A percentile compares a stretch with the other conserved stretches of the same genome.
These are phyloP conservation scores for Phataginus tricuspis DNA, from an alignment of 2,797 vertebrate genomes.

Conservation along the genomic window DNA sequence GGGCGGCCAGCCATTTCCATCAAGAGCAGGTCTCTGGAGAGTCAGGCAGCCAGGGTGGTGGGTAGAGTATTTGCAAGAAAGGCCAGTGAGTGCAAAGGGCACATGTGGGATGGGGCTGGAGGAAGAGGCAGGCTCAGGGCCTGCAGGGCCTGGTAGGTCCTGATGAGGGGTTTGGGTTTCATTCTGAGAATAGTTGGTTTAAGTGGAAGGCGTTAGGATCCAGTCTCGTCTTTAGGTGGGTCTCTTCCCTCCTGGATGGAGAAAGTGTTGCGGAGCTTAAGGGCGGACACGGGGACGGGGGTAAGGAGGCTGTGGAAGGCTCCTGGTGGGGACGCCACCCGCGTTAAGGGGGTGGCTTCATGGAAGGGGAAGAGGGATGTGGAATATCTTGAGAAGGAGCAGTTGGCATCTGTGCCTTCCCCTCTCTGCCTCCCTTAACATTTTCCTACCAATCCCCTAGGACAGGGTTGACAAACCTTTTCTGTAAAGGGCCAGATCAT, in stretches of 20 bases:
- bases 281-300: background rate
- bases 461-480: background rate
- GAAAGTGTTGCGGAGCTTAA: background rate
- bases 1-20: background rate
- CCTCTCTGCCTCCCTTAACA: background rate
- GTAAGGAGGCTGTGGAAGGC: background rate
- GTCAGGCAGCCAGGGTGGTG: background rate
- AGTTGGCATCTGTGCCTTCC: background rate
- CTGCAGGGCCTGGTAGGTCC: fast-evolving
- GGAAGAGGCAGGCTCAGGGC: background rate
- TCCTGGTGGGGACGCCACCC: background rate
- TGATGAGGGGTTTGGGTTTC: background rate
- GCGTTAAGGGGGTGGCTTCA: background rate
- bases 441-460: background rate
- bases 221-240: background rate
- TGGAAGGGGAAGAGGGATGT: background rate
- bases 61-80: background rate
- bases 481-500: background rate
- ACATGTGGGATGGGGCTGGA: fast-evolving
- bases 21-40: background rate
- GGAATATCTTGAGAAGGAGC: background rate
- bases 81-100: no score
- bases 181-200: background rate
- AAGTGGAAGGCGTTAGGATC: background rate
- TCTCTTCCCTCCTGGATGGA: background rate